Evolutionary conservation across 2,113 vertebrate genomes (phyloP).

Genomic region (Orycteropus afer): DNA sequence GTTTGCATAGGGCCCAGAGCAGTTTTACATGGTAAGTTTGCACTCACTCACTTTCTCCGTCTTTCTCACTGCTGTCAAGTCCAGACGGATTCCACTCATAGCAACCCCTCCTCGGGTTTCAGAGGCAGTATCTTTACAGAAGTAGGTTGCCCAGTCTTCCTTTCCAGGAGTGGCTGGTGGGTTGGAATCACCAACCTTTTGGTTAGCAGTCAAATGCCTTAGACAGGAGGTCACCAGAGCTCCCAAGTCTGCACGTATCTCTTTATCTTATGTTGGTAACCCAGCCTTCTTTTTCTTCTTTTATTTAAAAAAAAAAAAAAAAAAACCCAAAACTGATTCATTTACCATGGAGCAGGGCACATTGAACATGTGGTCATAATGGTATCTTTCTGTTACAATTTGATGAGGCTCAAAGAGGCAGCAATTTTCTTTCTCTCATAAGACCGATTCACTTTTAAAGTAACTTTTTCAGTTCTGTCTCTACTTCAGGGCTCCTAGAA

Average conservation of each 20-base stretch:
- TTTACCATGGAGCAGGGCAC: slow-evolving; percentile 25
- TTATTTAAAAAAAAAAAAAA: neutral
- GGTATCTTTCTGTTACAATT: slow-evolving; percentile 59
- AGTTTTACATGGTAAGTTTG: neutral
- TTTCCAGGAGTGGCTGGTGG: too few relatives aligned
- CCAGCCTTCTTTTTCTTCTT: neutral
- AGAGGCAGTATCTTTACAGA: too few relatives aligned
- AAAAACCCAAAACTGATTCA: neutral
- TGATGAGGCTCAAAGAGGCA: slow-evolving; percentile 41
- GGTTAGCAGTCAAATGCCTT: too few relatives aligned
- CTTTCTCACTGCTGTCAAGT: too few relatives aligned
- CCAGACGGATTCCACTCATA: too few relatives aligned
- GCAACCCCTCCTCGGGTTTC: too few relatives aligned
- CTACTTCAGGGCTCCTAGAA: neutral
- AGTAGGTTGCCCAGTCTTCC: too few relatives aligned
- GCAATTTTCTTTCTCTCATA: slow-evolving; percentile 54
- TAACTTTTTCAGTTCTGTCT: slow-evolving; percentile 39
- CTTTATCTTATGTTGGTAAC: neutral
- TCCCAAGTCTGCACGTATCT: neutral
- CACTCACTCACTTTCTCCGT: too few relatives aligned
- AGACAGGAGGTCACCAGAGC: too few relatives aligned
- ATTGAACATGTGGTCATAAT: slow-evolving; percentile 61
- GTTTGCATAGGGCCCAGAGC: neutral
- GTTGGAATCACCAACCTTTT: too few relatives aligned
- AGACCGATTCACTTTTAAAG: slow-evolving; percentile 54